Evolutionary conservation across 2,113 vertebrate genomes (phyloP), one percentile per base, ranked within the genome.

Genomic region (Istiophorus platypterus): DNA sequence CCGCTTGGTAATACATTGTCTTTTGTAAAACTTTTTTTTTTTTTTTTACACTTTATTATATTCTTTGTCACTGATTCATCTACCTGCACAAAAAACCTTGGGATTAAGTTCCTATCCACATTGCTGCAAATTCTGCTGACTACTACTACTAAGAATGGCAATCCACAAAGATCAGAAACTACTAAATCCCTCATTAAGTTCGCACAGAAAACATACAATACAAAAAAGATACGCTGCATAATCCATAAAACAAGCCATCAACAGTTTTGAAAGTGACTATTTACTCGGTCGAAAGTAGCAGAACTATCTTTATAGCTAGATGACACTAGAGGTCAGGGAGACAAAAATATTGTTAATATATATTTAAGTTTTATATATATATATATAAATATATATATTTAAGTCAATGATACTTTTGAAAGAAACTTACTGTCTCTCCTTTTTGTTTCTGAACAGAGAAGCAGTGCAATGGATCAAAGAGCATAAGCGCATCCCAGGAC

Each of bases 371-470:
- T n/a, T 24, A n/a, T n/a, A n/a, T n/a, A n/a, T n/a, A n/a, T n/a
- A n/a, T n/a, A n/a, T n/a, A n/a, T n/a, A n/a, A n/a, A n/a, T n/a
- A 56, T 13, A 56, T 5, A 51, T 56, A n/a, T n/a, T 26, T n/a
- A 52, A 1, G 11, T 52, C 11, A 10, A n/a, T 24, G 51, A 9
- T 4, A 24, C 7, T 11, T 52, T 52, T n/a, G 15, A 45, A 45
- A 45, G 17, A 45, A 11, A 52, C n/a, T 37, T 63, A n/a, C n/a
- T n/a, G 41, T 51, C 12, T 61, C 51, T 39, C 12, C 1, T 64
- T 74, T 84, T 67, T n/a, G 12, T 13, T 42, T 75, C 24, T 61
- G 42, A 34, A 18, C 14, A 37, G 37, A 72, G 27, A 37, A 76
- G 27, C 13, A 14, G 13, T 2, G 15, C 26, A 76, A 56, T 12